Evolutionary conservation across 2,113 vertebrate genomes (phyloP).

Genomic region (Apodemus speciosus): DNA sequence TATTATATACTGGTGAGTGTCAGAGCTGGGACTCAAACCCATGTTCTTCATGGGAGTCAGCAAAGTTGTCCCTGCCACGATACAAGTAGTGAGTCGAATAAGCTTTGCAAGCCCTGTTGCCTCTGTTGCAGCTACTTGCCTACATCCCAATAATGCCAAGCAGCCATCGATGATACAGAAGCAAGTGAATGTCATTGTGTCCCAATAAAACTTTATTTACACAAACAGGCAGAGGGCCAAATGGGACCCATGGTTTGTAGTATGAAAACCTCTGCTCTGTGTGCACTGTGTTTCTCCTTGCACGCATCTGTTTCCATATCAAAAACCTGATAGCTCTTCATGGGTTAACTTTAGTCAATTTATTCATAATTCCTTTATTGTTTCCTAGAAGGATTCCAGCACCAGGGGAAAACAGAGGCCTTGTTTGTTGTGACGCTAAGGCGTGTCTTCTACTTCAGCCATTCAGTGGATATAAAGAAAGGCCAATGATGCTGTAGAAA

Average conservation of each 20-base stretch:
- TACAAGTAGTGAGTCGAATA: background rate
- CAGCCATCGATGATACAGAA: background rate
- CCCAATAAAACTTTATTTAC: constrained; percentile 58
- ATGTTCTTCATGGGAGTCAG: background rate
- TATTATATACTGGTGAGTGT: background rate
- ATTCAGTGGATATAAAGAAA: background rate
- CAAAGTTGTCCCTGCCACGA: background rate
- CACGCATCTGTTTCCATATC: background rate
- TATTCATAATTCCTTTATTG: constrained; percentile 6
- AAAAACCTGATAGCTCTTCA: background rate
- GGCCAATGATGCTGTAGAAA: background rate
- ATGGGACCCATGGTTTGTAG: background rate
- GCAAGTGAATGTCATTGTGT: background rate
- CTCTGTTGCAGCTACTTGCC: background rate
- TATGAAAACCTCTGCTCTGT: background rate
- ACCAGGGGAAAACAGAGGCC: background rate
- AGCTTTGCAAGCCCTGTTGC: background rate
- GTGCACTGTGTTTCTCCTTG: background rate
- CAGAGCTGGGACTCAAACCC: constrained; percentile 1
- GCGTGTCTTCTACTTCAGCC: background rate
- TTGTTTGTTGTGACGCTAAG: background rate
- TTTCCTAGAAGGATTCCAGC: background rate
- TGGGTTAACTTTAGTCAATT: constrained; percentile 4
- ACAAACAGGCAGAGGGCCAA: background rate
- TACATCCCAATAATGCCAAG: background rate